phyloP scores from a whole-genome alignment of 2,888 invertebrate species.

The Cheilosia impressa region DNA sequence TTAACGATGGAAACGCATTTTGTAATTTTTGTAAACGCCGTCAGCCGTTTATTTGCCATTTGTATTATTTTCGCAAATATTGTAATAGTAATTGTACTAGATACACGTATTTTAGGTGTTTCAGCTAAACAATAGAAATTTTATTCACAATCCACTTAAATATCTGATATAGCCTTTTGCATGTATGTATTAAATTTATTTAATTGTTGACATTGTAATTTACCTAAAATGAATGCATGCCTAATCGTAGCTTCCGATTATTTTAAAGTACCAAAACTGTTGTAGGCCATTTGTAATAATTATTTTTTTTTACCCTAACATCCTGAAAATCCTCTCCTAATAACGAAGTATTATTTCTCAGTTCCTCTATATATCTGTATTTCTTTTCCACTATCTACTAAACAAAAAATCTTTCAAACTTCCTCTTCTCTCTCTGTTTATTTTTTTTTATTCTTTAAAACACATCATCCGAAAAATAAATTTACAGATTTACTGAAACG shows the following conservation, averaged over 20 bases:
- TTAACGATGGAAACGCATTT: no score
- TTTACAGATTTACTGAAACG: slow-evolving; percentile 97
- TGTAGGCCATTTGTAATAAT: neutral
- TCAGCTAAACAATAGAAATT: neutral
- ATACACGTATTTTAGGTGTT: no score
- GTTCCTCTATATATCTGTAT: slow-evolving; percentile 1
- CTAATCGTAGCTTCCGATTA: no score
- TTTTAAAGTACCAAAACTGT: no score
- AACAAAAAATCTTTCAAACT: neutral
- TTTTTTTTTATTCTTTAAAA: slow-evolving; percentile 37
- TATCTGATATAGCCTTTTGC: slow-evolving; percentile 16
- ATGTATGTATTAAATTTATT: slow-evolving; percentile 16
- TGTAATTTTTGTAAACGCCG: no score
- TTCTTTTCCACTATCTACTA: neutral
- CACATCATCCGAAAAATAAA: slow-evolving; percentile 53
- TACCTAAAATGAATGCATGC: no score
- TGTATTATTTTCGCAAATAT: no score
- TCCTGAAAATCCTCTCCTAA: slow-evolving; percentile 9
- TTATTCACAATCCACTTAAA: slow-evolving; percentile 24
- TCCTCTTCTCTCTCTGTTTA: slow-evolving; percentile 7
- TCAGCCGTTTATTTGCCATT: no score
- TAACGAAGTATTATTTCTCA: neutral
- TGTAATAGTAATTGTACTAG: no score
- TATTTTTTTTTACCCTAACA: neutral
- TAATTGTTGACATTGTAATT: no score